phyloP scores from a whole-genome alignment of 2,797 vertebrate species.

The Sebastes glaucus region DNA sequence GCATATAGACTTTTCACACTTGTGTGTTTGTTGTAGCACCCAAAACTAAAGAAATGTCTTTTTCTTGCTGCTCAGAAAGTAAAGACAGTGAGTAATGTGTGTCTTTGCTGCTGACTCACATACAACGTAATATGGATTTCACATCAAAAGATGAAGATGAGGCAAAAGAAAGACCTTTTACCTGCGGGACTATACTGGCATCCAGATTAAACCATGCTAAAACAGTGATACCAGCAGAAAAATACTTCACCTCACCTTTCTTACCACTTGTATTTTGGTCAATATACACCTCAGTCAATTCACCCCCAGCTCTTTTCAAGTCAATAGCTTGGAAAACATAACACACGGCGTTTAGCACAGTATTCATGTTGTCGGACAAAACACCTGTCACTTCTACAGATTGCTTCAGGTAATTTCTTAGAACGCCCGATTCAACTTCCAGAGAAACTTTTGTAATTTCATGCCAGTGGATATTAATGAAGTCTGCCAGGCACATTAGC shows the following conservation, averaged over 20 bases:
- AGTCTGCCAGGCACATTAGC: conserved; percentile 65
- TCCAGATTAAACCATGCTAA: conserved; percentile 9
- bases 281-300: neutral
- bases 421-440: conserved; percentile 50
- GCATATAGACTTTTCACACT: neutral
- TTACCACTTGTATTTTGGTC: neutral
- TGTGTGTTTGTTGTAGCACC: neutral
- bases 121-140: conserved; percentile 23
- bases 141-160: conserved; percentile 38
- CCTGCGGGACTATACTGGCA: conserved; percentile 5
- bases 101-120: conserved; percentile 34
- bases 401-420: conserved; percentile 37
- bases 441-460: conserved; percentile 56
- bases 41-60: neutral
- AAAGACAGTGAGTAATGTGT: conserved; percentile 13
- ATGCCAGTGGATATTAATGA: conserved; percentile 65
- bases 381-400: conserved; percentile 45
- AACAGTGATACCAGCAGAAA: conserved; percentile 14
- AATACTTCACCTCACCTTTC: neutral
- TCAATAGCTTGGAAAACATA: neutral
- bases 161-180: conserved; percentile 16
- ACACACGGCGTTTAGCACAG: conserved; percentile 9
- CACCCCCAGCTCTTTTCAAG: neutral
- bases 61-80: conserved; percentile 8
- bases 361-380: neutral